A percentile compares a stretch with the other conserved stretches of the same genome.
Evolutionary conservation across 92 coral and sea anemone species (phyloP).

Genomic region (Palythoa grandiflora): DNA sequence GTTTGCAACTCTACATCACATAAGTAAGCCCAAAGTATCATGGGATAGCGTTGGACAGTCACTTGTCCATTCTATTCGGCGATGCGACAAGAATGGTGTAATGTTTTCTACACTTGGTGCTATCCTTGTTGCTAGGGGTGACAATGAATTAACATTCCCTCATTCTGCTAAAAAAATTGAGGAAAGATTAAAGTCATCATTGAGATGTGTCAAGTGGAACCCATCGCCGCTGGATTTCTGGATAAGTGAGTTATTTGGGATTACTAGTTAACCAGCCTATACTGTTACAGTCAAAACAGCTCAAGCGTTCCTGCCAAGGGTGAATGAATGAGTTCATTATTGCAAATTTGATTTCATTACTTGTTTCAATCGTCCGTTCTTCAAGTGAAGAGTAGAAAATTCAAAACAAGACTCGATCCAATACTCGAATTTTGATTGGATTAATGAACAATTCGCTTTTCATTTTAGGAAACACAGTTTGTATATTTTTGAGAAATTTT

Average conservation of each 20-base stretch:
- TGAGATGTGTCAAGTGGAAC: conserved; percentile 86
- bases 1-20: conserved; percentile 83
- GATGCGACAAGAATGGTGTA: conserved; percentile 75
- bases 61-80: conserved; percentile 74
- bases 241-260: conserved; percentile 72
- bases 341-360: no score
- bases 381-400: no score
- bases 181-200: conserved; percentile 70
- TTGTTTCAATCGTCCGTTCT: no score
- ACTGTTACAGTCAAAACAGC: no score
- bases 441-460: no score
- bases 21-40: conserved; percentile 70
- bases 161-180: conserved; percentile 74
- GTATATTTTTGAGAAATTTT: no score
- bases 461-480: no score
- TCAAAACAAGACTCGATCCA: no score
- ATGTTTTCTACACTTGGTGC: conserved; percentile 72
- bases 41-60: conserved; percentile 86
- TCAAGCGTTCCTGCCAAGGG: no score
- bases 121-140: conserved; percentile 85
- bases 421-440: no score
- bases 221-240: conserved; percentile 88
- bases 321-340: no score
- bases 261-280: background rate
- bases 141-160: conserved; percentile 71